These are phyloP conservation scores for Enteromius treurensis DNA, from an alignment of 2,797 vertebrate species.

Conservation along the genomic window DNA sequence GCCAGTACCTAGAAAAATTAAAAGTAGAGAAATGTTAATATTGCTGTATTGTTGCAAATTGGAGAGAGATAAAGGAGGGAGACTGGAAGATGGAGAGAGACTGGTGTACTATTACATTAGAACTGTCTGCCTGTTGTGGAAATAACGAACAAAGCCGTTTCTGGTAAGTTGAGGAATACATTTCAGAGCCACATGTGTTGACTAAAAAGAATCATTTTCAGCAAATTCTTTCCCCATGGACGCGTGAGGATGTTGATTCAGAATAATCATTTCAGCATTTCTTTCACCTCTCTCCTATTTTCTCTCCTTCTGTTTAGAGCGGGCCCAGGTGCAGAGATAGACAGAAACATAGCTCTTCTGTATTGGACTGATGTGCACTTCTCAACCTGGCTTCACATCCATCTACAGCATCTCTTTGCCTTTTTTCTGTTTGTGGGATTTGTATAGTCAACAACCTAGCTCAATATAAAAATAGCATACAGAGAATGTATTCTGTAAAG, in stretches of 20 bases:
- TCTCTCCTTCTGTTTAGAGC: conserved; percentile 56
- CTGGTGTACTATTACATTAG: conserved; percentile 31
- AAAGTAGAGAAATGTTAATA: conserved; percentile 5
- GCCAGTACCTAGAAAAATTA: neutral
- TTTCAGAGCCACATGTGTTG: conserved; percentile 55
- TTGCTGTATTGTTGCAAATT: neutral
- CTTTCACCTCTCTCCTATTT: conserved; percentile 35
- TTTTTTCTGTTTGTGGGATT: neutral
- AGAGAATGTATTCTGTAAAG: neutral
- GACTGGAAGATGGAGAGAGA: neutral
- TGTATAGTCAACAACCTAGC: neutral
- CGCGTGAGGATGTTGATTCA: conserved; percentile 53
- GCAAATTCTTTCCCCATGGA: conserved; percentile 53
- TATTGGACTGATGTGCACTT: conserved; percentile 39
- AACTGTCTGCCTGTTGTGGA: conserved; percentile 43
- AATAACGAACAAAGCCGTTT: conserved; percentile 32
- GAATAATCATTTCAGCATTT: conserved; percentile 55
- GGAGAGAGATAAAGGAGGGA: neutral
- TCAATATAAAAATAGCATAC: neutral
- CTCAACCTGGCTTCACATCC: neutral
- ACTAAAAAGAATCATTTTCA: conserved; percentile 58
- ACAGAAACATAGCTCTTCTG: conserved; percentile 56
- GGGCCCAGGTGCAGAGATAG: conserved; percentile 52
- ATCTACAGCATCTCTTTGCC: neutral
- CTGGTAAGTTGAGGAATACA: conserved; percentile 53